phyloP scores from a whole-genome alignment of 2,797 vertebrate species.

The Sebastes goodei region DNA sequence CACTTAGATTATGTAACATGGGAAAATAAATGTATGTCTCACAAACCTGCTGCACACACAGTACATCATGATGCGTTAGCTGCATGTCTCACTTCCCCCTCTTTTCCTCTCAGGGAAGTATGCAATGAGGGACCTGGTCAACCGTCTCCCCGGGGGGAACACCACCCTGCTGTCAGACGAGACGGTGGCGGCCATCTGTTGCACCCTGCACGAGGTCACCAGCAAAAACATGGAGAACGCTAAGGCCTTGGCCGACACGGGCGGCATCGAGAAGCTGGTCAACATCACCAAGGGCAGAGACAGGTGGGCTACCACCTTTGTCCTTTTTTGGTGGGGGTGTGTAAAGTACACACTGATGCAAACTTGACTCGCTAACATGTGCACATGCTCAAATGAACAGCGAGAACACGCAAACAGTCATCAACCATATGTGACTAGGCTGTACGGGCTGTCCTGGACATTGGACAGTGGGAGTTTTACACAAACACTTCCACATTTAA shows the following conservation, averaged over 20 bases:
- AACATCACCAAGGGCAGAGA: slow-evolving; percentile 97
- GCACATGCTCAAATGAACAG: not conserved
- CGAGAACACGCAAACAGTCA: not conserved
- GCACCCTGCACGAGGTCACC: slow-evolving; percentile 96
- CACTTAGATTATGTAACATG: slow-evolving; percentile 23
- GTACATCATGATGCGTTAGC: not conserved
- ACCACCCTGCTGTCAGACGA: slow-evolving; percentile 92
- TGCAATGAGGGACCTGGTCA: slow-evolving; percentile 96
- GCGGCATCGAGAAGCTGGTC: slow-evolving; percentile 97
- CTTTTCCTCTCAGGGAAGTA: slow-evolving; percentile 80
- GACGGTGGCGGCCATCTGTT: slow-evolving; percentile 95
- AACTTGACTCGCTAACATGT: not conserved
- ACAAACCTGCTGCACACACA: not conserved
- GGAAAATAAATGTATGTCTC: not conserved
- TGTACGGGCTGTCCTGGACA: slow-evolving; percentile 13
- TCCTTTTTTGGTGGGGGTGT: not conserved
- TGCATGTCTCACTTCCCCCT: slow-evolving; percentile 15
- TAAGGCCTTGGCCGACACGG: slow-evolving; percentile 94
- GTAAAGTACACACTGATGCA: not conserved
- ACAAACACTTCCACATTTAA: slow-evolving; percentile 8
- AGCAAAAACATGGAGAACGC: slow-evolving; percentile 99
- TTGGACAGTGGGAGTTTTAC: not conserved
- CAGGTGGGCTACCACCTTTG: slow-evolving; percentile 83
- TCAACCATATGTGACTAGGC: not conserved
- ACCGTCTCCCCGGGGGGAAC: slow-evolving; percentile 91